phyloP scores from a whole-genome alignment of 2,888 invertebrate genomes.

The Lasius fuliginosus region DNA sequence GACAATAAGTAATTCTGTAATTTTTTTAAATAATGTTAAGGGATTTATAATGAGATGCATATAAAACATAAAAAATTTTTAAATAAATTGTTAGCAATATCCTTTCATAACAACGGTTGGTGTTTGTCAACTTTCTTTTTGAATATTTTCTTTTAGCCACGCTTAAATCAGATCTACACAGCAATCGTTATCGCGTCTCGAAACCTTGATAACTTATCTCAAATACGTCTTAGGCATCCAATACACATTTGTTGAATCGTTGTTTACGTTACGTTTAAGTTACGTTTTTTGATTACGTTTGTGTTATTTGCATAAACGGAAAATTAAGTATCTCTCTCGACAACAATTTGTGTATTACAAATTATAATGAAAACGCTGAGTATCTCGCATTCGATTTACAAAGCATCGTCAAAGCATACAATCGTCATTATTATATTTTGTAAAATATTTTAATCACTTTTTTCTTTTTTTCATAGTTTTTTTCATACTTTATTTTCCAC shows the following conservation, averaged over 20 bases:
- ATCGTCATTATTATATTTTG: background rate
- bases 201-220: constrained; percentile 28
- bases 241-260: background rate
- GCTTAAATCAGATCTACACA: constrained; percentile 48
- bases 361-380: background rate
- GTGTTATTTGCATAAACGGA: background rate
- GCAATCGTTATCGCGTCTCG: constrained; percentile 51
- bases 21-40: background rate
- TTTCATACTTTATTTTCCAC: background rate
- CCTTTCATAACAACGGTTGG: background rate
- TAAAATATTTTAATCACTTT: background rate
- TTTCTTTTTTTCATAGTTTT: background rate
- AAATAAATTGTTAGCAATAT: too few species aligned
- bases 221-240: constrained; percentile 10
- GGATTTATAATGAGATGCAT: too few species aligned
- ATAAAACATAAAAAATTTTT: too few species aligned
- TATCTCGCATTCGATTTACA: background rate
- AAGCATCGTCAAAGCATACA: background rate
- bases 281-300: too few species aligned
- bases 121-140: constrained; percentile 39
- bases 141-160: background rate
- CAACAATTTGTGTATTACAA: background rate
- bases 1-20: background rate
- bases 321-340: too few species aligned
- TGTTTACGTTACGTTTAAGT: background rate